phyloP scores from a whole-genome alignment of 64 coral and sea anemone species.

The Dendronephthya gigantea region DNA sequence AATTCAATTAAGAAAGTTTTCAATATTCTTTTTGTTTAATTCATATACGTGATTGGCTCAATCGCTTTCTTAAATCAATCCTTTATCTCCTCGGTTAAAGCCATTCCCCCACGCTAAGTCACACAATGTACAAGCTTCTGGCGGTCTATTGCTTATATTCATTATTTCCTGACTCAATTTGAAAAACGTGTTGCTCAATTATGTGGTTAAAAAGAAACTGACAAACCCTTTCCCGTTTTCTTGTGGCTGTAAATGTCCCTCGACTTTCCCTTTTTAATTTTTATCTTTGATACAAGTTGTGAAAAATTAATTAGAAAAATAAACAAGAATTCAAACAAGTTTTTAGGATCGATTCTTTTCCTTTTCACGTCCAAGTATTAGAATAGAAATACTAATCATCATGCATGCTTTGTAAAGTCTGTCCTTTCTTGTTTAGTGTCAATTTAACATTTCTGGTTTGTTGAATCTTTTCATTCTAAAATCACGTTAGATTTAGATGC shows the following conservation, averaged over 20 bases:
- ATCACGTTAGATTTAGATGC: too few species aligned
- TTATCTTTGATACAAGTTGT: neutral
- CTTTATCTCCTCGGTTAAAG: neutral
- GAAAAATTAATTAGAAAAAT: neutral
- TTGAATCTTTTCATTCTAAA: too few species aligned
- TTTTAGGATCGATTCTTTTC: neutral
- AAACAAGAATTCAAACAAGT: neutral
- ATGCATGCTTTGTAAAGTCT: neutral
- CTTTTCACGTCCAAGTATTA: neutral
- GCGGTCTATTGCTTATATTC: neutral
- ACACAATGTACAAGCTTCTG: neutral
- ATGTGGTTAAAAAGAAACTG: neutral
- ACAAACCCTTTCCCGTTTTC: neutral
- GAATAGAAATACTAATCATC: neutral
- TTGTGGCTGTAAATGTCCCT: neutral
- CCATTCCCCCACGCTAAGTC: neutral
- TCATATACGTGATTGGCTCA: constrained; percentile 10
- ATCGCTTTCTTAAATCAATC: neutral
- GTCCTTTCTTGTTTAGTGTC: neutral
- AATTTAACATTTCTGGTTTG: neutral
- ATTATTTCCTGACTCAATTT: constrained; percentile 14
- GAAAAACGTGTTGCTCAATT: neutral
- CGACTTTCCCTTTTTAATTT: neutral
- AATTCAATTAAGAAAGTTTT: constrained; percentile 10
- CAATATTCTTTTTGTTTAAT: constrained; percentile 22